Evolutionary conservation across 2,797 vertebrate genomes (phyloP).

Genomic region (Alectoris magna): DNA sequence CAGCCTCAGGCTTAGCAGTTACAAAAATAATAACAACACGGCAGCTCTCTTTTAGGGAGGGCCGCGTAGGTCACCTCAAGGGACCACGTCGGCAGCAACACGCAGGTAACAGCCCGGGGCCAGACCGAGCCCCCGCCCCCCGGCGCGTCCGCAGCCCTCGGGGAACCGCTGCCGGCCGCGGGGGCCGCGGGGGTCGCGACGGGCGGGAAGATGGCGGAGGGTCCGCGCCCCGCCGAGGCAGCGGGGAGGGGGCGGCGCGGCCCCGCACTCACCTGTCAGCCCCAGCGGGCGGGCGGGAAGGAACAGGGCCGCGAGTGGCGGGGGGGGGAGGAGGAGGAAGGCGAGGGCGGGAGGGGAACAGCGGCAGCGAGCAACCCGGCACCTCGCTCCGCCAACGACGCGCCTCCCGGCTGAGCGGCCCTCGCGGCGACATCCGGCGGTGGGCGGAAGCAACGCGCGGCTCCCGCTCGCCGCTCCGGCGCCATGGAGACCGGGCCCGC

Average conservation of each 20-base stretch:
- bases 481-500: not conserved
- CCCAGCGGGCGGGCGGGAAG: not conserved
- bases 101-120: not conserved
- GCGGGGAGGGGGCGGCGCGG: not conserved
- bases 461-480: not conserved
- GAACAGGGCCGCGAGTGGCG: not conserved
- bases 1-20: not conserved
- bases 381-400: slow-evolving; percentile 6
- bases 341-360: not conserved
- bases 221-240: not conserved
- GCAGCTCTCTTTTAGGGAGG: not conserved
- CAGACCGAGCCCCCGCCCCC: not conserved
- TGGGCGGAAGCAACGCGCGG: slow-evolving; percentile 30
- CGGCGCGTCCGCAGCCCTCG: not conserved
- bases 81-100: not conserved
- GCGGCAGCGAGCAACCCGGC: not conserved
- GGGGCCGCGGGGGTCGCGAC: not conserved
- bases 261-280: slow-evolving; percentile 37
- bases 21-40: not conserved
- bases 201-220: slow-evolving; percentile 51
- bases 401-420: not conserved
- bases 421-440: slow-evolving; percentile 55
- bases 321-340: not conserved
- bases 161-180: not conserved
- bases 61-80: not conserved